phyloP scores from a whole-genome alignment of 2,888 invertebrate species.

The Lymantria monacha region DNA sequence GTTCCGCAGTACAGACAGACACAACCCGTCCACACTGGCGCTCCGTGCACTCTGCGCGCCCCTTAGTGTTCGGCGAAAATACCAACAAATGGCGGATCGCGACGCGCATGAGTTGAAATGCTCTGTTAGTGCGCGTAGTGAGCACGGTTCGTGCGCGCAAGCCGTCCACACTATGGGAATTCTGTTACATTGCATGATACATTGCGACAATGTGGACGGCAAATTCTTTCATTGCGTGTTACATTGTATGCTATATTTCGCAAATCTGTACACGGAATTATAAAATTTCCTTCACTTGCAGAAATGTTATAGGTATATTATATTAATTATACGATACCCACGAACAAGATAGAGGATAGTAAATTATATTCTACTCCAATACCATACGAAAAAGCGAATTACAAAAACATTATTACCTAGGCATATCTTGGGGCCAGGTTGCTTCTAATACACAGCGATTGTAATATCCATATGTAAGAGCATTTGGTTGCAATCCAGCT shows the following conservation, averaged over 20 bases:
- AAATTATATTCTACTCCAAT: too few species aligned
- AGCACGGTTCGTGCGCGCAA: neutral
- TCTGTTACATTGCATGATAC: too few species aligned
- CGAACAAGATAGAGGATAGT: too few species aligned
- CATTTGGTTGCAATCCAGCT: slow-evolving; percentile 96
- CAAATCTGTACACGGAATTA: neutral
- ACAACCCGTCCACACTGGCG: neutral
- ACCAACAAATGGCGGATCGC: neutral
- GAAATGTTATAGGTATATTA: too few species aligned
- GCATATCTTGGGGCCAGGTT: slow-evolving; percentile 94
- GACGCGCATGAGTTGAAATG: neutral
- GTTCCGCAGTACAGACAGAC: neutral
- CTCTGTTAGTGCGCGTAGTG: neutral
- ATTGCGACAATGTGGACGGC: too few species aligned
- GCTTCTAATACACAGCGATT: slow-evolving; percentile 95
- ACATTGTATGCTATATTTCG: neutral
- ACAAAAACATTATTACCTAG: slow-evolving; percentile 62
- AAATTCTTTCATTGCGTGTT: slow-evolving; percentile 1
- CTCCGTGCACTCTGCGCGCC: neutral
- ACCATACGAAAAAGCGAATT: too few species aligned
- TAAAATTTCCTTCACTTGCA: too few species aligned
- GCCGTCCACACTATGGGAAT: too few species aligned
- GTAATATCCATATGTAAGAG: slow-evolving; percentile 96
- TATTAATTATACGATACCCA: too few species aligned
- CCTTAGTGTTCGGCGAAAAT: neutral